Percentiles rank a stretch among this genome's conserved stretches.
These are phyloP conservation scores for Drosophila busckii DNA, from an alignment of 1,140 invertebrate genomes.

Conservation along the genomic window DNA sequence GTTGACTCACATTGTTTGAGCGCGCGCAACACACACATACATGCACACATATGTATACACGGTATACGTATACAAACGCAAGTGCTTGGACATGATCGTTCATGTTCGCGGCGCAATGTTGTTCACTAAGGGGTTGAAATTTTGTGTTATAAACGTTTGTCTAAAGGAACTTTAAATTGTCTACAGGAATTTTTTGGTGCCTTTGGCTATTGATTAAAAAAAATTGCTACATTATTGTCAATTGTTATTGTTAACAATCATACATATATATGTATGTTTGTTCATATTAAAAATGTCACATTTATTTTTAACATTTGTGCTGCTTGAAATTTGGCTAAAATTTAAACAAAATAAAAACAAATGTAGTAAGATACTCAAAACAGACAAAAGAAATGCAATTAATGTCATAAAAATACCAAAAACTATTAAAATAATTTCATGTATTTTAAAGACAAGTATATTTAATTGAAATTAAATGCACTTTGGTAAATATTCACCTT, in stretches of 20 bases:
- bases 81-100: constrained; percentile 31
- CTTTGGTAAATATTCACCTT: constrained; percentile 55
- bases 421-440: constrained; percentile 10
- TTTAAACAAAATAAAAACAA: neutral
- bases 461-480: constrained; percentile 1
- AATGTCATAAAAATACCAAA: constrained; percentile 9
- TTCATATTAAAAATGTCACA: too few species aligned
- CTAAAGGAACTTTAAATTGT: too few species aligned
- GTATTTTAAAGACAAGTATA: neutral
- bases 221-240: too few species aligned
- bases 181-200: too few species aligned
- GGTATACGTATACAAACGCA: constrained; percentile 7
- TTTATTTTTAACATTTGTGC: too few species aligned
- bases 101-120: constrained; percentile 12
- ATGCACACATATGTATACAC: constrained; percentile 15
- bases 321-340: neutral
- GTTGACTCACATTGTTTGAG: neutral
- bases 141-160: too few species aligned
- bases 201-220: too few species aligned
- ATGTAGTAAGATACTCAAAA: neutral
- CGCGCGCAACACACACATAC: constrained; percentile 5
- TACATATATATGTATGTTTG: constrained; percentile 1
- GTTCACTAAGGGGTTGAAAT: neutral
- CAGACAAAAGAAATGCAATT: too few species aligned
- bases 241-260: too few species aligned